Evolutionary conservation across 2,113 vertebrate genomes (phyloP), one percentile per base, ranked within the genome.

Genomic region (Oryzias javanicus): DNA sequence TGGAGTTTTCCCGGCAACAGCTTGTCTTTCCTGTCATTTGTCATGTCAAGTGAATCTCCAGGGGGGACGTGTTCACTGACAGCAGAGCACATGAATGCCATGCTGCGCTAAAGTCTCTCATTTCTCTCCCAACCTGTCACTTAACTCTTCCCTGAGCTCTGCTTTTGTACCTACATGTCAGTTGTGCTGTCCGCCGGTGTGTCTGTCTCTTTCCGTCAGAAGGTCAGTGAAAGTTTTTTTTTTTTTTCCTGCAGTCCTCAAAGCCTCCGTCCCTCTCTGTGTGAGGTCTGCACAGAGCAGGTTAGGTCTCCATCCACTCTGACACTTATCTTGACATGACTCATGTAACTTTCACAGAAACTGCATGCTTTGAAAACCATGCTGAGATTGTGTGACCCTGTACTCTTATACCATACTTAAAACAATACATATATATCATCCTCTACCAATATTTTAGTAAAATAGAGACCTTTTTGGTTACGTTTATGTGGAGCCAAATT

Each of bases 101-200:
- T 74, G 55, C 72, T 62, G 45, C 68, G 76, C 70, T 67, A 58
- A 81, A 77, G 74, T 81, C 72, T 72, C 58, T 84, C 80, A 73
- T 76, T 78, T 78, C 56, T 78, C 49, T 76, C 72, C 53, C 60
- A 47, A 61, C 66, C 78, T 82, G 81, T 82, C 83, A 78, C 75
- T 72, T 76, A 75, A 69, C 54, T 54, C 67, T 48, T 70, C 63
- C 53, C 68, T 6, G 27, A 67, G 63, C 67, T 69, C 64, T 55
- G 71, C 25, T 54, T 76, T 67, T 74, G 76, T 70, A 67, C 49
- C 63, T 48, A 72, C 75, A 65, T 84, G 86, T 74, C 64, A 22
- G 45, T 64, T 71, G 69, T 49, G 50, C 76, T 64, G 63, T 79
- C 73, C 57, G 62, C 47, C 73, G 57, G 49, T 44, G 70, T 80